Percentiles rank a stretch among this genome's conserved stretches.
These are phyloP conservation scores for Drosophila kanapiae DNA, from an alignment of 1,140 invertebrate genomes.

Conservation along the genomic window DNA sequence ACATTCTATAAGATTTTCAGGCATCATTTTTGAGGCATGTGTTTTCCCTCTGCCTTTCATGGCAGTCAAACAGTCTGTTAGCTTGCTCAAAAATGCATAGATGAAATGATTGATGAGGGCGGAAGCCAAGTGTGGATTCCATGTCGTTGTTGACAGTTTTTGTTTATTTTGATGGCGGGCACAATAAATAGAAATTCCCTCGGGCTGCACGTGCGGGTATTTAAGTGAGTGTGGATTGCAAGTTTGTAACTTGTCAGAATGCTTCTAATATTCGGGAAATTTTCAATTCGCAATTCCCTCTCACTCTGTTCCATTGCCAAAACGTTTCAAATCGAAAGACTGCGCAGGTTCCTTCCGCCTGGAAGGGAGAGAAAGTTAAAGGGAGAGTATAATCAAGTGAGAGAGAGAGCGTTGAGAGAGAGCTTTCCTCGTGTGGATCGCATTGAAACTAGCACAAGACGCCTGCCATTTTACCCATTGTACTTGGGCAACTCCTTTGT, in stretches of 20 bases:
- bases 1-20: not conserved
- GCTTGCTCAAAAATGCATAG: conserved; percentile 5
- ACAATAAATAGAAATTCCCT: conserved; percentile 42
- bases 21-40: not conserved
- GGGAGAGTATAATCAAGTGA: not conserved
- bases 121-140: conserved; percentile 20
- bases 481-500: conserved; percentile 38
- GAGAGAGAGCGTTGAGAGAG: conserved; percentile 5
- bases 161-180: conserved; percentile 41
- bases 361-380: conserved; percentile 18
- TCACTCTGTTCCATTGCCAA: conserved; percentile 34
- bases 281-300: conserved; percentile 6
- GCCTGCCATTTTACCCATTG: conserved; percentile 32
- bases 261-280: conserved; percentile 14
- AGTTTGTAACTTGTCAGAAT: conserved; percentile 44
- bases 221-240: conserved; percentile 50
- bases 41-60: not conserved
- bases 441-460: conserved; percentile 64
- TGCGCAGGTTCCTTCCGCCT: conserved; percentile 64
- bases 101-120: conserved; percentile 20
- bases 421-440: conserved; percentile 53
- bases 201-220: conserved; percentile 39
- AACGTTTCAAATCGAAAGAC: conserved; percentile 11
- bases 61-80: not conserved
- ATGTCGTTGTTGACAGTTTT: conserved; percentile 21